These are phyloP conservation scores for Ageneiosus marmoratus DNA, from an alignment of 2,113 vertebrate genomes.

Conservation along the genomic window DNA sequence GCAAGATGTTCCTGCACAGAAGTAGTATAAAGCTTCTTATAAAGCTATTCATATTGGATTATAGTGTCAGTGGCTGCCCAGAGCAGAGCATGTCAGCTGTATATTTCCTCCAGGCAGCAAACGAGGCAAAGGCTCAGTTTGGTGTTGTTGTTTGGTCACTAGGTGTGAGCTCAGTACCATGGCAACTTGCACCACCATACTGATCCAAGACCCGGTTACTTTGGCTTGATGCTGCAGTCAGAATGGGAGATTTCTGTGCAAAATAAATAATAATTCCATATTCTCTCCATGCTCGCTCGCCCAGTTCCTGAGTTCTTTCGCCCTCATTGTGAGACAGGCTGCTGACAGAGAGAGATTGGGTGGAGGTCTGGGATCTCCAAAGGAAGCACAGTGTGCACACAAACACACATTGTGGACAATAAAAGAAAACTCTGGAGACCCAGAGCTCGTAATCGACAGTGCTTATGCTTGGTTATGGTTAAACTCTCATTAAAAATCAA, in stretches of 20 bases:
- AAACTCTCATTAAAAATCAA: neutral
- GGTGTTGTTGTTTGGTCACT: conserved; percentile 56
- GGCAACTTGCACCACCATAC: conserved; percentile 48
- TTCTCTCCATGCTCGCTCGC: conserved; percentile 17
- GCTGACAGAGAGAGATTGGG: conserved; percentile 30
- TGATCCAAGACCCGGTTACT: conserved; percentile 51
- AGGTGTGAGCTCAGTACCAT: conserved; percentile 57
- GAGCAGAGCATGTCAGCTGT: conserved; percentile 27
- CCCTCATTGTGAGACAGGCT: conserved; percentile 36
- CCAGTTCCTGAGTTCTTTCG: conserved; percentile 45
- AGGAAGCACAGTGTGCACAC: conserved; percentile 60
- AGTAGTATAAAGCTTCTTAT: conserved; percentile 4
- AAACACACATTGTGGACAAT: conserved; percentile 28
- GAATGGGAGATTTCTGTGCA: conserved; percentile 35
- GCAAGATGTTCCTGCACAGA: neutral
- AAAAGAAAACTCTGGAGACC: conserved; percentile 26
- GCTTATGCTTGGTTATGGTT: neutral
- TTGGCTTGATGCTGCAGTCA: conserved; percentile 43
- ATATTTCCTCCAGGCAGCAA: conserved; percentile 42
- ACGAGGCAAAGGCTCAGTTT: conserved; percentile 31
- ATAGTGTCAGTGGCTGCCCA: neutral
- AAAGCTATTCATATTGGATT: conserved; percentile 17
- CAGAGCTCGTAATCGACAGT: conserved; percentile 6
- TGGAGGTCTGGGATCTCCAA: conserved; percentile 39
- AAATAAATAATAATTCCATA: conserved; percentile 43